Conservation (phyloP, 1,140 invertebrate genomes). For the Drosophila sp. region DNA sequence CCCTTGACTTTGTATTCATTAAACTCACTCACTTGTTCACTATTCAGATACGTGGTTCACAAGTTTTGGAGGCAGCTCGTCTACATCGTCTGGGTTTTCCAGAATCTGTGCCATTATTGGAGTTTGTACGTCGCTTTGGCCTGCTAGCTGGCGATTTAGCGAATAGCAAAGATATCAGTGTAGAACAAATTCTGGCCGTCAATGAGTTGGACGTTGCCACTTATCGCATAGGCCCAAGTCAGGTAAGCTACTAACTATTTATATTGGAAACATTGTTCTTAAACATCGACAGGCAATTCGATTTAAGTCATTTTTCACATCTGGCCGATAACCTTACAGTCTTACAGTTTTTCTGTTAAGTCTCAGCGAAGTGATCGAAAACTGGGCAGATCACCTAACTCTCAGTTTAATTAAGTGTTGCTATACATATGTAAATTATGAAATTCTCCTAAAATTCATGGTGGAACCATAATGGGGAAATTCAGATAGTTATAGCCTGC, state of each 20-base stretch:
- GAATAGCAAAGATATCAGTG: constrained; percentile 87
- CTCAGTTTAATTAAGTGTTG: no score
- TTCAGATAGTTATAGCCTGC: no score
- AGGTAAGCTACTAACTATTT: constrained; percentile 86
- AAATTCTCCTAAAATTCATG: no score
- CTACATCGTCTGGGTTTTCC: constrained; percentile 97
- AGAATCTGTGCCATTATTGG: constrained; percentile 93
- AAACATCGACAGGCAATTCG: no score
- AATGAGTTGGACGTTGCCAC: constrained; percentile 94
- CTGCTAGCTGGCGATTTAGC: constrained; percentile 70
- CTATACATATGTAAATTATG: no score
- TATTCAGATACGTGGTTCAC: constrained; percentile 91
- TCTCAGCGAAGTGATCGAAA: no score
- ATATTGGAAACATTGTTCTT: no score
- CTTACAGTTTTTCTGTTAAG: no score
- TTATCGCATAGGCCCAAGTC: constrained; percentile 95
- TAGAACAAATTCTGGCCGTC: constrained; percentile 92
- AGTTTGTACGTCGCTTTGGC: constrained; percentile 90
- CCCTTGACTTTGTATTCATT: background rate
- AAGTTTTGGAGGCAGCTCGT: constrained; percentile 94
- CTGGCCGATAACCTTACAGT: no score
- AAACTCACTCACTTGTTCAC: background rate
- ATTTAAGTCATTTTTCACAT: no score
- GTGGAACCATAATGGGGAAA: no score
- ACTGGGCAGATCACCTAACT: no score